phyloP scores from a whole-genome alignment of 2,888 invertebrate genomes.

The Caenorhabditis sp. region DNA sequence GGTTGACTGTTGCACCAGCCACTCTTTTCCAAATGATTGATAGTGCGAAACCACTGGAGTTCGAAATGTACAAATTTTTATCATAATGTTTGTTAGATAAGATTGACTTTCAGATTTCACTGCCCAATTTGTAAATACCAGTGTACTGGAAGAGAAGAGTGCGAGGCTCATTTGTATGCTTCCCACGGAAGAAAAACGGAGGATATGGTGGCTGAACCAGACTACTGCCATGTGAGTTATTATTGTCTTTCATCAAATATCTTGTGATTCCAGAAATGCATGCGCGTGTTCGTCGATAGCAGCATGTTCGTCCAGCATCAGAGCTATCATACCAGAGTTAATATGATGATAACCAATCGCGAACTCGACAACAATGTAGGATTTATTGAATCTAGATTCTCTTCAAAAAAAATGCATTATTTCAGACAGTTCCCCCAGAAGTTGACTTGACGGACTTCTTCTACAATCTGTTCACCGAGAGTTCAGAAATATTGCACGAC shows the following conservation, averaged over 20 bases:
- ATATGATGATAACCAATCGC: constrained; percentile 73
- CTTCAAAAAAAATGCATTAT: not conserved
- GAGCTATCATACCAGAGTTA: constrained; percentile 81
- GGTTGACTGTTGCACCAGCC: not conserved
- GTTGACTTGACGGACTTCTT: constrained; percentile 29
- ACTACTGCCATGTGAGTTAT: constrained; percentile 33
- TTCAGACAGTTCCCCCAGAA: constrained; percentile 16
- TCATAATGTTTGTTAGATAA: too few species aligned
- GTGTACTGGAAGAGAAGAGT: constrained; percentile 60
- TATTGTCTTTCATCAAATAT: not conserved
- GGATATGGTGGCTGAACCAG: constrained; percentile 16
- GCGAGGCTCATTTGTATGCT: constrained; percentile 32
- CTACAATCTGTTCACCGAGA: constrained; percentile 19
- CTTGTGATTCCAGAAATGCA: constrained; percentile 71
- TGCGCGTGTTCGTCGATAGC: constrained; percentile 74
- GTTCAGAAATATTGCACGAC: not conserved
- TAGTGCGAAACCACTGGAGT: constrained; percentile 28
- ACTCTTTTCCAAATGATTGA: constrained; percentile 11
- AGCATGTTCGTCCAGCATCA: constrained; percentile 75
- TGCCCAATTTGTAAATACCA: constrained; percentile 79
- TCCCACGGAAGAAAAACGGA: constrained; percentile 43
- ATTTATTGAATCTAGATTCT: not conserved
- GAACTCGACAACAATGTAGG: constrained; percentile 42
- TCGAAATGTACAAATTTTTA: constrained; percentile 54
- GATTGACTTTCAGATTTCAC: constrained; percentile 68